A percentile compares a stretch with the other conserved stretches of the same genome.
Evolutionary conservation across 1,140 invertebrate genomes (phyloP).

Genomic region (Aphelinus atriplicis): DNA sequence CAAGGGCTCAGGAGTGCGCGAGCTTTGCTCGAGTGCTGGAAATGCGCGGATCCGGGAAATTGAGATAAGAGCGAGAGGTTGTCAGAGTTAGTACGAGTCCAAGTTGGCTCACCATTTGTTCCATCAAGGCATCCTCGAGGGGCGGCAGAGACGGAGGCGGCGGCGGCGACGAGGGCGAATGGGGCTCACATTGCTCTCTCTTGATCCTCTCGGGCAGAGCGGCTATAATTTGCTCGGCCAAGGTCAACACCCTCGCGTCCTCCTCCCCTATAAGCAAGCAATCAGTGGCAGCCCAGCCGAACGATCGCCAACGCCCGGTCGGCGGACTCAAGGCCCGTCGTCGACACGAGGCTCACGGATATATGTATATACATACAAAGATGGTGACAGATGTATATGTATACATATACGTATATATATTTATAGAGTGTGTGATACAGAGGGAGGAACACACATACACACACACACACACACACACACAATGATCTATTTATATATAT

Average conservation of each 20-base stretch:
- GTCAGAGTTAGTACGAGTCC: too few relatives aligned
- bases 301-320: conserved; percentile 43
- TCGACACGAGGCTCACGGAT: not conserved
- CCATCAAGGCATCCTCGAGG: conserved; percentile 63
- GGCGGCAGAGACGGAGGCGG: conserved; percentile 58
- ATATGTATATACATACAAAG: not conserved
- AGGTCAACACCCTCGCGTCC: conserved; percentile 89
- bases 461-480: too few relatives aligned
- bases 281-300: conserved; percentile 52
- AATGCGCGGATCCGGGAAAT: too few relatives aligned
- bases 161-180: conserved; percentile 58
- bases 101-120: conserved; percentile 58
- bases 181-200: conserved; percentile 66
- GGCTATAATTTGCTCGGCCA: conserved; percentile 97
- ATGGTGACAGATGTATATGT: not conserved
- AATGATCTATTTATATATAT: conserved; percentile 39
- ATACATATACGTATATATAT: not conserved
- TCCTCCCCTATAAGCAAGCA: conserved; percentile 81
- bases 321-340: not conserved
- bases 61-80: too few relatives aligned
- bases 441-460: too few relatives aligned
- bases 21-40: too few relatives aligned
- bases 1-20: too few relatives aligned
- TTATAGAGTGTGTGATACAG: too few relatives aligned
- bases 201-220: conserved; percentile 97